These are phyloP conservation scores for Chymomyza amoena DNA, from an alignment of 2,888 invertebrate genomes.

Conservation along the genomic window DNA sequence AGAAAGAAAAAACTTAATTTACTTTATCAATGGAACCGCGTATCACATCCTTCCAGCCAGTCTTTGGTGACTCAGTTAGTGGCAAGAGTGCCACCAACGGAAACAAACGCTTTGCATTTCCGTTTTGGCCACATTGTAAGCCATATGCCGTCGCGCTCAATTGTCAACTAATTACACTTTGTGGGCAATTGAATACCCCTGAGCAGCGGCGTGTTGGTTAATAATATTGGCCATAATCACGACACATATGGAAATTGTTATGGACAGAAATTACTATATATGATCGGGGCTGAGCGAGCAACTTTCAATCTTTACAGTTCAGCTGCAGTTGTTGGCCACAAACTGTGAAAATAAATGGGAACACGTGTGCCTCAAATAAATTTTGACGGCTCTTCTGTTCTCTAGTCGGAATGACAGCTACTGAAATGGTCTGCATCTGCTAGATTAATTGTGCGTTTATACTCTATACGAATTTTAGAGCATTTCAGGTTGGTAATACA, in stretches of 20 bases:
- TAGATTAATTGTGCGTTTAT: conserved; percentile 11
- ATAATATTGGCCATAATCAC: conserved; percentile 30
- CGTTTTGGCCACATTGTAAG: conserved; percentile 27
- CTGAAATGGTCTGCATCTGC: conserved; percentile 44
- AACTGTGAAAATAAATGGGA: conserved; percentile 46
- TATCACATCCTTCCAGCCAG: conserved; percentile 8
- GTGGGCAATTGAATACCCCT: conserved; percentile 43
- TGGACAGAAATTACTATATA: conserved; percentile 12
- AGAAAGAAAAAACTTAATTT: conserved; percentile 33
- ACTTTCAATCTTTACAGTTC: conserved; percentile 47
- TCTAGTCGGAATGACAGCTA: conserved; percentile 1
- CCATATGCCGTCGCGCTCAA: not conserved
- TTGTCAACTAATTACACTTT: conserved; percentile 29
- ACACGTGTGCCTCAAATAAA: conserved; percentile 25
- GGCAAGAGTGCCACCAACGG: conserved; percentile 33
- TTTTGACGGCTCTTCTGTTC: conserved; percentile 1
- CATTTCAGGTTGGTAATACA: not conserved
- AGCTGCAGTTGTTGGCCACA: conserved; percentile 34
- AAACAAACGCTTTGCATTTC: conserved; percentile 57
- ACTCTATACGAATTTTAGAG: conserved; percentile 6
- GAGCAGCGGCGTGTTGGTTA: not conserved
- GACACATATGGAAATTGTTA: conserved; percentile 12
- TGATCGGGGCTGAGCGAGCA: not conserved
- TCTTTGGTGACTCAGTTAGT: not conserved
- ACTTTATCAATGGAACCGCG: conserved; percentile 10